Conservation (phyloP, 2,888 invertebrate species). For the Blastobasis adustella region DNA sequence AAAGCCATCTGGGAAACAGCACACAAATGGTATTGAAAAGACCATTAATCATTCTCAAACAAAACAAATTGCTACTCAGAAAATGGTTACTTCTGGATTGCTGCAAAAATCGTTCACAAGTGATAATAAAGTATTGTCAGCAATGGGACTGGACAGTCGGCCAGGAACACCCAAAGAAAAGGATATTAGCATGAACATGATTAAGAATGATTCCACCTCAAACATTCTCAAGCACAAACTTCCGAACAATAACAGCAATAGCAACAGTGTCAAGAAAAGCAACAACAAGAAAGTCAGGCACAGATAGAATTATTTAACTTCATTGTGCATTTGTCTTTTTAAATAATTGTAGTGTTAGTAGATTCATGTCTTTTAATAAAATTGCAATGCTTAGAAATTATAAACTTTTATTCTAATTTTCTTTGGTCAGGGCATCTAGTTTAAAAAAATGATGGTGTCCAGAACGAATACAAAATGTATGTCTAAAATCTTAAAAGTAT, state of each 20-base stretch:
- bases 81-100: constrained; percentile 54
- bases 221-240: constrained; percentile 72
- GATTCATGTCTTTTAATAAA: too few species aligned
- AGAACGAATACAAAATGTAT: too few species aligned
- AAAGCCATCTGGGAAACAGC: constrained; percentile 67
- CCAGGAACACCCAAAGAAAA: constrained; percentile 69
- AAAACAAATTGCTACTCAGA: constrained; percentile 57
- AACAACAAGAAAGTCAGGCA: constrained; percentile 88
- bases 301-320: constrained; percentile 68
- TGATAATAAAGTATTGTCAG: constrained; percentile 59
- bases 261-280: constrained; percentile 81
- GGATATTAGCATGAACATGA: constrained; percentile 40
- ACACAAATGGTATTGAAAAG: constrained; percentile 67
- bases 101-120: constrained; percentile 56
- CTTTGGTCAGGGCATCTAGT: too few species aligned
- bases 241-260: constrained; percentile 38
- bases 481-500: too few species aligned
- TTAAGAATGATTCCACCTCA: constrained; percentile 56
- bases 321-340: too few species aligned
- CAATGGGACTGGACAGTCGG: constrained; percentile 58
- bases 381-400: too few species aligned
- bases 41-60: constrained; percentile 46
- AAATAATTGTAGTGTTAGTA: too few species aligned
- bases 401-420: too few species aligned
- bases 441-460: too few species aligned